Evolutionary conservation across 2,797 vertebrate genomes (phyloP).

Genomic region (Carcharodon carcharias): DNA sequence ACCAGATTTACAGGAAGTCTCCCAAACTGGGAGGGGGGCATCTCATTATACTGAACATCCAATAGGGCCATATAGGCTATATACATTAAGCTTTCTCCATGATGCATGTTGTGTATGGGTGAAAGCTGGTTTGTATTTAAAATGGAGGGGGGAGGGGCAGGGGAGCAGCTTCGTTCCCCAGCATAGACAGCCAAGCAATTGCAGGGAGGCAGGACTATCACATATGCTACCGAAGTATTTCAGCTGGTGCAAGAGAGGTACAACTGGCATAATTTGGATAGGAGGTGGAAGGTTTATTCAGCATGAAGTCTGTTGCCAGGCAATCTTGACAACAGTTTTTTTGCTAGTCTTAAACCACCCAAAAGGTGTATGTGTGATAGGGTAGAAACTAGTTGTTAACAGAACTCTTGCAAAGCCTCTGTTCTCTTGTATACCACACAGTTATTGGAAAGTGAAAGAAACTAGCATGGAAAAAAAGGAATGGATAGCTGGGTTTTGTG

Average conservation of each 20-base stretch:
- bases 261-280: neutral
- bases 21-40: neutral
- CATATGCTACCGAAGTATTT: neutral
- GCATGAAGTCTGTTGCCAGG: neutral
- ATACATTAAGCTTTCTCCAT: neutral
- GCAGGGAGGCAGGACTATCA: neutral
- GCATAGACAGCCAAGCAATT: neutral
- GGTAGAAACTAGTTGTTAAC: neutral
- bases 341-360: neutral
- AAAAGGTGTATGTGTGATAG: neutral
- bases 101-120: neutral
- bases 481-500: no score
- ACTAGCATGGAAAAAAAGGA: neutral
- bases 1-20: neutral
- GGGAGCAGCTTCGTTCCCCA: neutral
- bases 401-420: neutral
- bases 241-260: neutral
- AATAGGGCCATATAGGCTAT: neutral
- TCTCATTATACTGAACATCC: neutral
- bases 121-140: neutral
- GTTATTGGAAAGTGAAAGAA: neutral
- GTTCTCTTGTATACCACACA: neutral
- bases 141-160: neutral
- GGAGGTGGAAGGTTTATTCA: neutral
- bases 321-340: neutral